Evolutionary conservation across 2,888 invertebrate genomes (phyloP).

Genomic region (Acronicta leporina): DNA sequence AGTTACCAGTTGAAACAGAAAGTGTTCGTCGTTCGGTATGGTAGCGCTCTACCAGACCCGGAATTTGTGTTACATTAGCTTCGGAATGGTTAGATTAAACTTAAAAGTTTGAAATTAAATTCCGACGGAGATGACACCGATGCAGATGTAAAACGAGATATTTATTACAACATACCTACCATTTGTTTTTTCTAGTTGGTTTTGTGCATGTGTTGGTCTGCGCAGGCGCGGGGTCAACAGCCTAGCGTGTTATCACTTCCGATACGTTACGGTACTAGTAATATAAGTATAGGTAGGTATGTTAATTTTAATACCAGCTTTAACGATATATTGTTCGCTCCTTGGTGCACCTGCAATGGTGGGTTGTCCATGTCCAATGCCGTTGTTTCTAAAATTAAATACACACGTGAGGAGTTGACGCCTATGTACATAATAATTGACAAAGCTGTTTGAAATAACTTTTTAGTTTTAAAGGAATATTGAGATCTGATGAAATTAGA

Average conservation of each 20-base stretch:
- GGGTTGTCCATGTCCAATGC: too few species aligned
- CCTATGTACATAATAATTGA: too few species aligned
- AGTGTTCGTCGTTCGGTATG: not conserved
- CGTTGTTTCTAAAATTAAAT: too few species aligned
- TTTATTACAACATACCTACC: not conserved
- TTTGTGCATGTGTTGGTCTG: not conserved
- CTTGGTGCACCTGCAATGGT: not conserved
- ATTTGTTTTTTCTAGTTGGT: not conserved
- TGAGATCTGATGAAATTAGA: too few species aligned
- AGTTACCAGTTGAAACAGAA: conserved; percentile 3
- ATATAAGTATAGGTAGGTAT: too few species aligned
- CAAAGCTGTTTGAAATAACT: too few species aligned
- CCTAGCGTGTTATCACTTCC: conserved; percentile 24
- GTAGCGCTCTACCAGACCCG: not conserved
- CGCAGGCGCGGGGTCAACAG: conserved; percentile 25
- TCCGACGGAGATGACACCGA: not conserved
- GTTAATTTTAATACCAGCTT: conserved; percentile 7
- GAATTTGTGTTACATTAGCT: not conserved
- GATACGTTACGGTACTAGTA: conserved; percentile 14
- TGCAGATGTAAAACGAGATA: not conserved
- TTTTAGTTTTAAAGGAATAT: too few species aligned
- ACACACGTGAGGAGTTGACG: too few species aligned
- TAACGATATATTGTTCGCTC: not conserved
- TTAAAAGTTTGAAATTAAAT: not conserved
- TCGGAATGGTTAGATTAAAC: not conserved